These are phyloP conservation scores for Phalera bucephala DNA, from an alignment of 2,888 invertebrate genomes.

Conservation along the genomic window DNA sequence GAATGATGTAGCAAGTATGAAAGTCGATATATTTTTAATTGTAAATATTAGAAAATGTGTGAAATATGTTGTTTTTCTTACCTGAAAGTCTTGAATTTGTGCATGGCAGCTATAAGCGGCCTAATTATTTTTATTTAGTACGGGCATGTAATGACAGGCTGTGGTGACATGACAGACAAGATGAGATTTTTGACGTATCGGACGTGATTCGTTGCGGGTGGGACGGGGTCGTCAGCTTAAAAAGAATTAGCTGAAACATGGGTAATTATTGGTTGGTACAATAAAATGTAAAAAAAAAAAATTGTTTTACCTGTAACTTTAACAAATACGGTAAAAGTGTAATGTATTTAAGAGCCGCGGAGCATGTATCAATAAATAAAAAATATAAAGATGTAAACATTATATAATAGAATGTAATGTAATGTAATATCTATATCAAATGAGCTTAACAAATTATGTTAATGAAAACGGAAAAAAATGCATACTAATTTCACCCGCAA, in stretches of 20 bases:
- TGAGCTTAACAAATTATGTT: too few relatives aligned
- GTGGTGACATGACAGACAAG: slow-evolving; percentile 73
- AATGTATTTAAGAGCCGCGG: too few relatives aligned
- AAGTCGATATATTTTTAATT: slow-evolving; percentile 4
- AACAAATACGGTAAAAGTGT: too few relatives aligned
- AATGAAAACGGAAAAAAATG: too few relatives aligned
- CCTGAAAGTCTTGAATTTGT: slow-evolving; percentile 78
- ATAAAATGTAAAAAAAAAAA: not conserved
- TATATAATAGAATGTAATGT: too few relatives aligned
- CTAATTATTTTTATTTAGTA: slow-evolving; percentile 65
- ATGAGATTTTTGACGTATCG: slow-evolving; percentile 29
- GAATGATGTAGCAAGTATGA: slow-evolving; percentile 57
- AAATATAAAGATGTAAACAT: too few relatives aligned
- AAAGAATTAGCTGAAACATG: not conserved
- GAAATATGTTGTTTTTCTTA: slow-evolving; percentile 33
- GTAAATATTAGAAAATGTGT: slow-evolving; percentile 1
- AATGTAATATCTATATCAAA: too few relatives aligned
- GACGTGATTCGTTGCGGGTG: slow-evolving; percentile 25
- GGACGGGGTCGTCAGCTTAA: slow-evolving; percentile 13
- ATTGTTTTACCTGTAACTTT: too few relatives aligned
- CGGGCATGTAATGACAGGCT: slow-evolving; percentile 74
- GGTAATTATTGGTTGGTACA: slow-evolving; percentile 3
- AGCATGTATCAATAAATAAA: too few relatives aligned
- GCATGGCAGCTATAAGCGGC: slow-evolving; percentile 75
- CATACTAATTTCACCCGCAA: too few relatives aligned